These are phyloP conservation scores for Metaphire vulgaris DNA, from an alignment of 1,140 invertebrate species.

Conservation along the genomic window DNA sequence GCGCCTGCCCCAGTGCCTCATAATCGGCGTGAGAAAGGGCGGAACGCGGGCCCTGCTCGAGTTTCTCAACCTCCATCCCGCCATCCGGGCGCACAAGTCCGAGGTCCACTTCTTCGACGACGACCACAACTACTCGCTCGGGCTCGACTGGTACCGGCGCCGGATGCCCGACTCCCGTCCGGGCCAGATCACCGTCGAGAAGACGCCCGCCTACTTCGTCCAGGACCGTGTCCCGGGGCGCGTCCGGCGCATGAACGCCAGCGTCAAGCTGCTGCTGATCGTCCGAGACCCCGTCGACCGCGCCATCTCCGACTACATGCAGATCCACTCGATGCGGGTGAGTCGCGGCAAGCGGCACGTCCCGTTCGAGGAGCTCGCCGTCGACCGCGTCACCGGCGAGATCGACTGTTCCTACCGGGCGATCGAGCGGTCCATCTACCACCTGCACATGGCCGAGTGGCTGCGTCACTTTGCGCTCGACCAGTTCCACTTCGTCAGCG, in stretches of 20 bases:
- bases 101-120: constrained; percentile 35
- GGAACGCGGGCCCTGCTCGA: constrained; percentile 53
- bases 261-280: constrained; percentile 76
- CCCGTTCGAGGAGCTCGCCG: constrained; percentile 40
- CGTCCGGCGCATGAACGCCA: constrained; percentile 76
- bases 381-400: constrained; percentile 36
- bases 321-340: constrained; percentile 47
- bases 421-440: constrained; percentile 56
- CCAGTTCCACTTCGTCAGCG: constrained; percentile 48
- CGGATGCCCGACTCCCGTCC: constrained; percentile 42
- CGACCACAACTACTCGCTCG: constrained; percentile 31
- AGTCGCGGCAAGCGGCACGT: constrained; percentile 31
- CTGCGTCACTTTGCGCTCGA: constrained; percentile 40
- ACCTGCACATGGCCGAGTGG: constrained; percentile 47
- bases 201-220: constrained; percentile 55
- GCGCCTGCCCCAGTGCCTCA: constrained; percentile 45
- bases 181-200: constrained; percentile 54
- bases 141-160: constrained; percentile 51
- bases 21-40: constrained; percentile 53
- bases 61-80: constrained; percentile 51
- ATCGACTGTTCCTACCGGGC: constrained; percentile 53
- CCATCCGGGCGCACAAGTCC: constrained; percentile 40
- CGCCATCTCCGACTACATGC: constrained; percentile 84
- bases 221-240: constrained; percentile 64
- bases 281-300: constrained; percentile 82